Conservation (phyloP, 2,797 vertebrate species). For the Mormyrus hasselquistii region DNA sequence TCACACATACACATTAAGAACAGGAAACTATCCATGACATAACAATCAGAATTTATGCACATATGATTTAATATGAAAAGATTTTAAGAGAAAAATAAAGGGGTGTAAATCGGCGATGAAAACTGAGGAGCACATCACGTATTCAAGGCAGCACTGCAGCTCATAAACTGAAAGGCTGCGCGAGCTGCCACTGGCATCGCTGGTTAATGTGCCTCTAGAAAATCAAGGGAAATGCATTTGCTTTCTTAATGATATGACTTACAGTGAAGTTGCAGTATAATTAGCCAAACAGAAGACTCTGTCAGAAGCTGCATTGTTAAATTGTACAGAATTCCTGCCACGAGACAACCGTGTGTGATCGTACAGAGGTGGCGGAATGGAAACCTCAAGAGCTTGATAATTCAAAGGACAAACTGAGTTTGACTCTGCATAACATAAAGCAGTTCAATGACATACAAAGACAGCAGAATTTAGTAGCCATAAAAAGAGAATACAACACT, state of each 20-base stretch:
- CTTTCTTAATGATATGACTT: not conserved
- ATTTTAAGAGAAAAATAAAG: not conserved
- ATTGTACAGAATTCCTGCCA: no score
- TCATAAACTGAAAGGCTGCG: not conserved
- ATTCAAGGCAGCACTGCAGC: not conserved
- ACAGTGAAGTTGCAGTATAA: not conserved
- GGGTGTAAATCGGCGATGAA: not conserved
- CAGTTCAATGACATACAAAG: not conserved
- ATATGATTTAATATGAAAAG: not conserved
- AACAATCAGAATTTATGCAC: not conserved
- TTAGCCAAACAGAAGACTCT: slow-evolving; percentile 2
- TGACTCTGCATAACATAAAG: not conserved
- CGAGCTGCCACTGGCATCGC: not conserved
- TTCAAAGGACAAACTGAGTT: not conserved
- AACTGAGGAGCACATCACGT: not conserved
- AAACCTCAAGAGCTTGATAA: not conserved
- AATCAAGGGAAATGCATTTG: not conserved
- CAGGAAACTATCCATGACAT: not conserved
- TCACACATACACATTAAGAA: not conserved
- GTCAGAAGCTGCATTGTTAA: not conserved
- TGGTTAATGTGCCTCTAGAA: not conserved
- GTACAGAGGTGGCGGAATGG: not conserved
- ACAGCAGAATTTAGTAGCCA: not conserved
- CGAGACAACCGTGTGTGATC: not conserved
- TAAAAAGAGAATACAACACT: not conserved